Evolutionary conservation across 2,113 vertebrate genomes (phyloP), one percentile per base, ranked within the genome.

Genomic region (Gambusia affinis): DNA sequence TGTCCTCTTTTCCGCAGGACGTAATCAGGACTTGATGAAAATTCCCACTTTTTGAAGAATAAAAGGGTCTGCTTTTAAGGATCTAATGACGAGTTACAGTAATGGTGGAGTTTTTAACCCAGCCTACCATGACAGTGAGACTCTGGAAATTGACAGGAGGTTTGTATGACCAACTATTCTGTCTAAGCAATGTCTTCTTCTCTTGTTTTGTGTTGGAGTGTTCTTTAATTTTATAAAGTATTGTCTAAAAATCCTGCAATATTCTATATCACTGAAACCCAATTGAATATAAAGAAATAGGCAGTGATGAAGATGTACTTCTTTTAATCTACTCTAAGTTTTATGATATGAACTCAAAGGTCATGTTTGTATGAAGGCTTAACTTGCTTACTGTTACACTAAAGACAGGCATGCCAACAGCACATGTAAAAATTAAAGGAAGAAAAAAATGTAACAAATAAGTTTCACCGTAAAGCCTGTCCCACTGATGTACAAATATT

Each of bases 111-210:
- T 84, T 51, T 86, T 72, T 91, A 96, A 88, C 85, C 67, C 7
- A 65, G 93, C 81, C 65, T 94, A 94, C 77, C 92, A 94, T 85
- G 94, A 95, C 80, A 94, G 94, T 0, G 93, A 96, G 60, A 95
- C 95, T 0, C 69, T 92, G 80, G 94, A 95, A 85, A 87, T 94
- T 30, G 92, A 94, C 75, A 95, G 87, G 87, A 85, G 94, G 97
- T 97, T 89, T 90, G 94, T 93, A 30, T 7, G 35, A 17, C 33
- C 12, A 33, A 6, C 7, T 28, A 51, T 35, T 5, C 44, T 47
- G 44, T 47, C 15, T 1, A 47, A 47, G 12, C 17, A 47, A 47
- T 47, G 3, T n/a, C 24, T n/a, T 47, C 72, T 19, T 15, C 6
- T 4, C 51, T 30, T 3, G 19, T 39, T 74, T 24, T 72, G 37